These are phyloP conservation scores for Oscheius sp. DNA, from an alignment of 1,140 invertebrate genomes.

Conservation along the genomic window DNA sequence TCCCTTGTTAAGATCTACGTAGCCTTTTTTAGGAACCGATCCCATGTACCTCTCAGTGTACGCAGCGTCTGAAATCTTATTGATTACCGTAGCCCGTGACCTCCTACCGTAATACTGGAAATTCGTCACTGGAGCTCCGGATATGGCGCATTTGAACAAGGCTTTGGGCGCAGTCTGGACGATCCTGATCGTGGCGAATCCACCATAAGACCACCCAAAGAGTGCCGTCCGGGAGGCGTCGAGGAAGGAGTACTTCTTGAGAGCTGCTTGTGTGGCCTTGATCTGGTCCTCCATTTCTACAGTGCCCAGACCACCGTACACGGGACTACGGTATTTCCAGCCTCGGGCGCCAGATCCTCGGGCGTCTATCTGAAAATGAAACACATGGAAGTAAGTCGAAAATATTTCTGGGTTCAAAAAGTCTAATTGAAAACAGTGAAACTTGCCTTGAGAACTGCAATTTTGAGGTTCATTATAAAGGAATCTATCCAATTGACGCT, in stretches of 20 bases:
- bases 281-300: slow-evolving; percentile 61
- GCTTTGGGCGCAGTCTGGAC: slow-evolving; percentile 44
- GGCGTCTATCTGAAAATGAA: slow-evolving; percentile 53
- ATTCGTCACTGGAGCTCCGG: slow-evolving; percentile 58
- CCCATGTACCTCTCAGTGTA: slow-evolving; percentile 61
- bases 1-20: slow-evolving; percentile 11
- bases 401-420: no score
- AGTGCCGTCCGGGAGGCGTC: slow-evolving; percentile 48
- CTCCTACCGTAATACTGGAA: slow-evolving; percentile 54
- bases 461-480: background rate
- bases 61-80: slow-evolving; percentile 51
- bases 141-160: slow-evolving; percentile 57
- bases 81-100: background rate
- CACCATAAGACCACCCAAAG: slow-evolving; percentile 60
- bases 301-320: slow-evolving; percentile 56
- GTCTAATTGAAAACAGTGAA: no score
- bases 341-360: slow-evolving; percentile 50
- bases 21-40: slow-evolving; percentile 30
- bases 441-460: background rate
- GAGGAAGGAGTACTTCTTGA: slow-evolving; percentile 42
- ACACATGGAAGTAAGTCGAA: no score
- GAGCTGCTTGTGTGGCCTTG: slow-evolving; percentile 41
- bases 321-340: slow-evolving; percentile 50
- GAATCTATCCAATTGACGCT: background rate
- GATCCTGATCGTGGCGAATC: slow-evolving; percentile 50